These are phyloP conservation scores for Polydesmus complanatus DNA, from an alignment of 2,888 invertebrate genomes.

Conservation along the genomic window DNA sequence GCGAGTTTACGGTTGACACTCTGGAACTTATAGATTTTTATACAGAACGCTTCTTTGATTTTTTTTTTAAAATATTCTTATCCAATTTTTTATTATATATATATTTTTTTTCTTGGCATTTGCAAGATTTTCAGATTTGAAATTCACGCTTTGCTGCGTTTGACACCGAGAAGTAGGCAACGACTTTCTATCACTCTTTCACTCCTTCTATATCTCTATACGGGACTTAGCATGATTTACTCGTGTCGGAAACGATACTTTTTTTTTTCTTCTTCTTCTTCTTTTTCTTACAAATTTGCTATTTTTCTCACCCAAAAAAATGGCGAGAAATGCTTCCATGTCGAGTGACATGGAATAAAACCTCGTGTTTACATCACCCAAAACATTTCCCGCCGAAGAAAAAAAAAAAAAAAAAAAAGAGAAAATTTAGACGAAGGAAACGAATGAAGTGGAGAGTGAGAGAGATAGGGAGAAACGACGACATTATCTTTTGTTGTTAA, in stretches of 20 bases:
- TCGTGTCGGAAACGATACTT: background rate
- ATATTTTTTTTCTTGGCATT: background rate
- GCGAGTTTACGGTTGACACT: too few species aligned
- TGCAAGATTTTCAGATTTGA: background rate
- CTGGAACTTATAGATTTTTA: background rate
- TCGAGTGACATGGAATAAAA: background rate
- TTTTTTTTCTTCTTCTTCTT: background rate
- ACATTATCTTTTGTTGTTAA: too few species aligned
- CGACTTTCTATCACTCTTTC: background rate
- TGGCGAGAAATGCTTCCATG: background rate
- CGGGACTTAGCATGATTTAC: background rate
- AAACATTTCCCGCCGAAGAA: too few species aligned
- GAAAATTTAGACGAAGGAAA: too few species aligned
- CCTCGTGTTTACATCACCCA: background rate
- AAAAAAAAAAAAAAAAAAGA: too few species aligned
- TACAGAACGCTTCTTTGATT: background rate
- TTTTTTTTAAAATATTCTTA: background rate
- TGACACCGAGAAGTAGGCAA: background rate
- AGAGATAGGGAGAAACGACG: too few species aligned
- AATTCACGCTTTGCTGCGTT: background rate
- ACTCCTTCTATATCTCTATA: too few species aligned
- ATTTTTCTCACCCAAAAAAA: too few species aligned
- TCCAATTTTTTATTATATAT: background rate
- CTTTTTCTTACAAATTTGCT: too few species aligned
- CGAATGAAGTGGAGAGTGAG: too few species aligned